A percentile compares a stretch with the other conserved stretches of the same genome.
phyloP scores from a whole-genome alignment of 2,113 vertebrate genomes.

The Cynocephalus volans region DNA sequence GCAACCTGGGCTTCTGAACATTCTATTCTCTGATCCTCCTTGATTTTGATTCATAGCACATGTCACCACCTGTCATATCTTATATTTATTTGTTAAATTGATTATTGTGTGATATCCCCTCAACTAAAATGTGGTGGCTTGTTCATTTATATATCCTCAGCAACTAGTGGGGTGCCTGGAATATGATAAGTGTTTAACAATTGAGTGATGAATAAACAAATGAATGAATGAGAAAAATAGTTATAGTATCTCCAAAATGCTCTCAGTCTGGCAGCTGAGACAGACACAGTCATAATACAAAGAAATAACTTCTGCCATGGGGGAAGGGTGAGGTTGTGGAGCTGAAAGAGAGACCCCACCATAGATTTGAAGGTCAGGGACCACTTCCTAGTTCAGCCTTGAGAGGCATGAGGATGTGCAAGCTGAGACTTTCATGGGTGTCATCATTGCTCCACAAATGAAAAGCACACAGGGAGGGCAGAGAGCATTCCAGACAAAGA shows the following conservation, averaged over 20 bases:
- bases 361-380: too few species aligned
- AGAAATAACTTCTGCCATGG: background rate
- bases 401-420: background rate
- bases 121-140: background rate
- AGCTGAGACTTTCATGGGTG: background rate
- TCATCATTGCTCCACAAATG: background rate
- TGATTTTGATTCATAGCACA: background rate
- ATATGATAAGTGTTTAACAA: background rate
- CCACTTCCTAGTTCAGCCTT: background rate
- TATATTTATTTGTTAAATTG: background rate
- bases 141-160: background rate
- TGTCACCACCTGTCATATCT: background rate
- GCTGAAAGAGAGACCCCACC: fast-evolving
- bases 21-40: background rate
- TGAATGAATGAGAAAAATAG: background rate
- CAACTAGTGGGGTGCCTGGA: background rate
- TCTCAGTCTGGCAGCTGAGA: background rate
- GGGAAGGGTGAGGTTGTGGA: background rate
- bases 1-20: background rate
- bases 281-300: background rate
- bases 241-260: background rate
- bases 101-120: background rate
- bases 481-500: background rate
- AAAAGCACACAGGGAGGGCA: too few species aligned
- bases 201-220: background rate